Conservation (phyloP, 2,113 vertebrate genomes). For the Thryonomys swinderianus region DNA sequence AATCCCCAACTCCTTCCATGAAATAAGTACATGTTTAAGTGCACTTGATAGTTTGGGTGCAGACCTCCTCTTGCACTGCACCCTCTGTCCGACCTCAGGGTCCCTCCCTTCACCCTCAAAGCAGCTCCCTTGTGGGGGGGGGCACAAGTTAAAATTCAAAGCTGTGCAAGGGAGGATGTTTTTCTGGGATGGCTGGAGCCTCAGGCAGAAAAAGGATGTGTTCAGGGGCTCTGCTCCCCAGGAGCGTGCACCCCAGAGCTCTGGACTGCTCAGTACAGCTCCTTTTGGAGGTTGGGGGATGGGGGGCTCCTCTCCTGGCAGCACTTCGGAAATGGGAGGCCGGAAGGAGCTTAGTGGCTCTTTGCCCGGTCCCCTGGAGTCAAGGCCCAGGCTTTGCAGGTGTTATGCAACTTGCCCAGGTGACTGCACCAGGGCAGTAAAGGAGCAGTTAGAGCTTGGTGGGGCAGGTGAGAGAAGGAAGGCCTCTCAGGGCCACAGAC, state of each 20-base stretch:
- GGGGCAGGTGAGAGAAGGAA: slow-evolving; percentile 31
- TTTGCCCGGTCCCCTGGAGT: slow-evolving; percentile 33
- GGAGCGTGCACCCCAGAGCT: background rate
- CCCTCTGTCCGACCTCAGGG: background rate
- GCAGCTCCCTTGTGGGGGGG: background rate
- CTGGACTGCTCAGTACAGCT: background rate
- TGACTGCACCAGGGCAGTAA: background rate
- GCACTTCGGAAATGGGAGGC: background rate
- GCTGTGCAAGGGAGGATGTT: background rate
- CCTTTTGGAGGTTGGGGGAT: background rate
- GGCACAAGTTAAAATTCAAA: background rate
- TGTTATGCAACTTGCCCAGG: slow-evolving; percentile 53
- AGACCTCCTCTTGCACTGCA: background rate
- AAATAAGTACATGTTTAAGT: background rate
- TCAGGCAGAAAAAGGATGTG: background rate
- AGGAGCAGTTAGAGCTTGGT: slow-evolving; percentile 46
- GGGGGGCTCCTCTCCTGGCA: background rate
- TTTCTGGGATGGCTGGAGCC: background rate
- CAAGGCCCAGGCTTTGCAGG: slow-evolving; percentile 1
- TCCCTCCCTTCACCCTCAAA: background rate
- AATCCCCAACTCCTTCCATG: background rate
- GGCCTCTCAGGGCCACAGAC: background rate
- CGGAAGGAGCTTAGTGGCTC: slow-evolving; percentile 6
- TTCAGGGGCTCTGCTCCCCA: background rate
- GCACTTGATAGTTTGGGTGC: background rate